These are phyloP conservation scores for Drosophila tropicalis DNA, from an alignment of 1,140 invertebrate species.

Conservation along the genomic window DNA sequence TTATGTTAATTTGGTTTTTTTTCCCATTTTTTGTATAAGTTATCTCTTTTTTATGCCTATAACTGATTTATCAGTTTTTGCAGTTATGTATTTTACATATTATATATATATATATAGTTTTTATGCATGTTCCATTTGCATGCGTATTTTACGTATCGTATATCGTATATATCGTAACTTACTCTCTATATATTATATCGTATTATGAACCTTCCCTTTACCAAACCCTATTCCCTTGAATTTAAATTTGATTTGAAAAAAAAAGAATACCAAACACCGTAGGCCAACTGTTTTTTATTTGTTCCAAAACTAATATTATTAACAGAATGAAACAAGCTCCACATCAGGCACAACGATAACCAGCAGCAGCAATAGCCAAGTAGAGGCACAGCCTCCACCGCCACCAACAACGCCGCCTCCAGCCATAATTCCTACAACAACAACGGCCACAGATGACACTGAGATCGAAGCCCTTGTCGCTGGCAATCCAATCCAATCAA, in stretches of 20 bases:
- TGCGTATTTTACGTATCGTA: slow-evolving; percentile 48
- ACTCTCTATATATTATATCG: slow-evolving; percentile 32
- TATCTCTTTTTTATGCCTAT: slow-evolving; percentile 18
- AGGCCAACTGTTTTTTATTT: slow-evolving; percentile 69
- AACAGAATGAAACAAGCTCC: slow-evolving; percentile 82
- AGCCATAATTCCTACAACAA: slow-evolving; percentile 53
- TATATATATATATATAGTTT: slow-evolving; percentile 48
- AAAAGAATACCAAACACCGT: slow-evolving; percentile 20
- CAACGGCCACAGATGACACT: slow-evolving; percentile 56
- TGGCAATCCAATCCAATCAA: background rate
- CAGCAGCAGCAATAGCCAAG: slow-evolving; percentile 27
- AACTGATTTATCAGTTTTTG: slow-evolving; percentile 39
- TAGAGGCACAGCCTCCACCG: slow-evolving; percentile 59
- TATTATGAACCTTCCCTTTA: background rate
- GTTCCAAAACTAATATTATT: slow-evolving; percentile 83
- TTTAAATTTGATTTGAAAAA: slow-evolving; percentile 65
- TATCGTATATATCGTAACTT: slow-evolving; percentile 9
- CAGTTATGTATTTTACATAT: slow-evolving; percentile 31
- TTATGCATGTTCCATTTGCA: slow-evolving; percentile 66
- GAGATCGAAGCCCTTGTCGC: slow-evolving; percentile 57
- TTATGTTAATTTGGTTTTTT: slow-evolving; percentile 27
- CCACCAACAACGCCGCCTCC: slow-evolving; percentile 66
- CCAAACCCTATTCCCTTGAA: slow-evolving; percentile 18
- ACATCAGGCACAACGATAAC: slow-evolving; percentile 50
- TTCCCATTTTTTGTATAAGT: slow-evolving; percentile 19